A percentile compares a stretch with the other conserved stretches of the same genome.
Evolutionary conservation across 2,113 vertebrate genomes (phyloP).

Genomic region (Anhinga rufa): DNA sequence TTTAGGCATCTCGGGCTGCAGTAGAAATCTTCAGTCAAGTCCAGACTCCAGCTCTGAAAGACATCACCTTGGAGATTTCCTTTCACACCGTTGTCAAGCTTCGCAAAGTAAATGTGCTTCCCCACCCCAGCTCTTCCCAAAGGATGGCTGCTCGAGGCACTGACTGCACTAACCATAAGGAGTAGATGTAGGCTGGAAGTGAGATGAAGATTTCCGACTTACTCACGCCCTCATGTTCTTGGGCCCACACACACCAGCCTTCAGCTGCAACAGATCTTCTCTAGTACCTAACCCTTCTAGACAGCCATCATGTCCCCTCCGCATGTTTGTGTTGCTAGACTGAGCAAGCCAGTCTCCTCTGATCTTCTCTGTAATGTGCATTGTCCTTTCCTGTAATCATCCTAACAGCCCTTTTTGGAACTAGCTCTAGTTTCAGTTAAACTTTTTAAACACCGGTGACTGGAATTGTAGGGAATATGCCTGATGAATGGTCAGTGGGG

Average conservation of each 20-base stretch:
- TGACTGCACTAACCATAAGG: constrained; percentile 38
- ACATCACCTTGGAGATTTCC: constrained; percentile 54
- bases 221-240: neutral
- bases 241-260: neutral
- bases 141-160: neutral
- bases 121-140: neutral
- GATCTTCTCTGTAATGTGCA: neutral
- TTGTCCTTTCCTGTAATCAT: neutral
- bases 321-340: neutral
- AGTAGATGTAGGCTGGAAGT: neutral
- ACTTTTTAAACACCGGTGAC: constrained; percentile 27
- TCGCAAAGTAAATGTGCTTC: constrained; percentile 47
- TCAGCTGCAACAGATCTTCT: neutral
- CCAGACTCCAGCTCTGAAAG: constrained; percentile 53
- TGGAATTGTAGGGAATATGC: neutral
- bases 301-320: neutral
- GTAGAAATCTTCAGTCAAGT: constrained; percentile 45
- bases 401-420: constrained; percentile 15
- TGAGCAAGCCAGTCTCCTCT: neutral
- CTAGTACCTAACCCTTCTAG: neutral
- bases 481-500: neutral
- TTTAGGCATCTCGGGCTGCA: constrained; percentile 64
- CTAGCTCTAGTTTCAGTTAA: neutral
- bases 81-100: constrained; percentile 58
- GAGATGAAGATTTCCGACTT: neutral